Evolutionary conservation across 2,797 vertebrate genomes (phyloP), one percentile per base, ranked within the genome.

Genomic region (Etheostoma perlongum): DNA sequence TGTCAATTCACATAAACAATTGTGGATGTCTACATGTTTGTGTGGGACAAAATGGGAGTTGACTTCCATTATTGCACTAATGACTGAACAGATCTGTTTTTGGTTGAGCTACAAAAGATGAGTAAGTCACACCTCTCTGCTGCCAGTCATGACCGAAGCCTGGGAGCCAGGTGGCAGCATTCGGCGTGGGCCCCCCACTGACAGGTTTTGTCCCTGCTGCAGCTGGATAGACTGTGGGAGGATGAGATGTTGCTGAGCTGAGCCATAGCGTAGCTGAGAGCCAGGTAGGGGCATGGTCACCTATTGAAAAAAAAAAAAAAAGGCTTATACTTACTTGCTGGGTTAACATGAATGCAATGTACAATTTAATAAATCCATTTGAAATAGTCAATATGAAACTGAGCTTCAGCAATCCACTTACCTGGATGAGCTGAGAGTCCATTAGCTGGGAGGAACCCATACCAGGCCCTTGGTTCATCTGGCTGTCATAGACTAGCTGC

Each of bases 361-460:
- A 4, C 10, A 52, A 27, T 27, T 60, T 5, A 4, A 74, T 48
- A 40, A 64, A 59, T 23, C 13, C 6, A 9, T 46, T 47, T 40
- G 18, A 21, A 53, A 21, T 55, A 47, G 44, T 3, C 23, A 36
- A 19, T 54, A 6, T 49, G 19, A 59, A 67, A 52, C 12, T 4
- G 21, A 72, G 25, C 27, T n/a, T 67, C 12, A 33, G 6, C 12
- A 25, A 16, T 14, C 18, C 12, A 62, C 86, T 75, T 12, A 98
- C 98, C 98, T 99, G 98, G 16, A 98, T 98, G 73, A 99, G 98
- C 83, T 97, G 97, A 6, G 98, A 99, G 93, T 99, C 98, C 96
- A 99, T 95, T 87, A 99, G 95, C 90, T 99, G 98, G 58, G 98
- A 99, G 27, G 98, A 97, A 15, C 97, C 95, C 91, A 99, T 95